Evolutionary conservation across 2,888 invertebrate species (phyloP), one percentile per base, ranked within the genome.

Genomic region (Cylindroiulus punctatus): DNA sequence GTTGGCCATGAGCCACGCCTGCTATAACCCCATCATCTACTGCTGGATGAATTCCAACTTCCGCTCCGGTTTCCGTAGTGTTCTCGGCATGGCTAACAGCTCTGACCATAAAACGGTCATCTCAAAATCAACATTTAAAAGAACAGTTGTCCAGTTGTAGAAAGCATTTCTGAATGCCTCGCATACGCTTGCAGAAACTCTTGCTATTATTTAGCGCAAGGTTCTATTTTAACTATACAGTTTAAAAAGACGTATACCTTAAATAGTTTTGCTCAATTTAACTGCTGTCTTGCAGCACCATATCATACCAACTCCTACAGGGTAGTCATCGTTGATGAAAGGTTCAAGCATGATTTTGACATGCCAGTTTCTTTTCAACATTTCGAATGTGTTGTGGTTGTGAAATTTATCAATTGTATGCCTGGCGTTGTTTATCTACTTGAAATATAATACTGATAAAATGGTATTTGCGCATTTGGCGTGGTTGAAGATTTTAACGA

Each of bases 11-110:
- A 96, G 96, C 0, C 96, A 96, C 90, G 94, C 95, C 88, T 96
- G 96, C 91, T 96, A 96, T 92, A 96, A 96, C 91, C 96, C 96
- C 40, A 93, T 96, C 89, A 96, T 96, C 89, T 96, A 96, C 91
- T 95, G 96, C 91, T 95, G 95, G 92, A 96, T 96, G 96, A 97
- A 96, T 91, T 93, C 94, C 19, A 93, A 95, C 87, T 97, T 96
- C 90, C 93, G 96, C 81, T 88, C 89, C 84, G 89, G 90, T 4
- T 90, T 91, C 87, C 89, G 86, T 32, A 40, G 42, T 42, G 36
- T 86, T 17, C 22, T 47, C 10, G 32, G 81, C 32, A 36, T 47
- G 26, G 8, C 19, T n/a, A 40, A 40, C 65, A 26, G 44, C 84
- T 42, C 42, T 87, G 44, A 30, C 42, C 26, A 87, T 36, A 85